These are phyloP conservation scores for Babylonia areolata DNA, from an alignment of 1,140 invertebrate genomes.

Conservation along the genomic window DNA sequence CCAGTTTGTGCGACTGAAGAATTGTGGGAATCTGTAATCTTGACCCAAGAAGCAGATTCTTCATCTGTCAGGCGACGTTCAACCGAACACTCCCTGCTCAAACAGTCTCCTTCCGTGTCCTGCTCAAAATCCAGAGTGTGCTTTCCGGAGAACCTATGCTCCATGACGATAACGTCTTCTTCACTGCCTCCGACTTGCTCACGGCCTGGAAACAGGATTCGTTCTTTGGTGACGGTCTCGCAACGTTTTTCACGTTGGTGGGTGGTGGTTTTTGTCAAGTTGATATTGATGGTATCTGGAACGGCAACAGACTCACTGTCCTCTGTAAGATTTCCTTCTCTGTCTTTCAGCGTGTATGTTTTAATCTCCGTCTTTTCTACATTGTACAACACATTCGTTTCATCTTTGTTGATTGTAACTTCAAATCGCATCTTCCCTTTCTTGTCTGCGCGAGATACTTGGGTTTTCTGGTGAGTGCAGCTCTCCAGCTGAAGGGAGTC, in stretches of 20 bases:
- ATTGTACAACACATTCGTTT: slow-evolving; percentile 66
- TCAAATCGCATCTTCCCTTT: slow-evolving; percentile 53
- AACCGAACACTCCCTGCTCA: slow-evolving; percentile 44
- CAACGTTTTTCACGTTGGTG: slow-evolving; percentile 50
- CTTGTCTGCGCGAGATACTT: background rate
- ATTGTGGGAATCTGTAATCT: background rate
- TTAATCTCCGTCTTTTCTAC: slow-evolving; percentile 66
- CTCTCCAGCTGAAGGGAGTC: background rate
- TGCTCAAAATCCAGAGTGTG: slow-evolving; percentile 37
- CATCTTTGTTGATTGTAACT: slow-evolving; percentile 65
- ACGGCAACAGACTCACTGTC: slow-evolving; percentile 40
- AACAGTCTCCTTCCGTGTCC: slow-evolving; percentile 36
- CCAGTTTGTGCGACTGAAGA: background rate
- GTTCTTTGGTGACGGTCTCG: slow-evolving; percentile 44
- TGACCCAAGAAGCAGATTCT: slow-evolving; percentile 27
- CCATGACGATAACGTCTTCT: slow-evolving; percentile 40
- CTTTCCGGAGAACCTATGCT: slow-evolving; percentile 14
- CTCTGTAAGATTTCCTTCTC: slow-evolving; percentile 25
- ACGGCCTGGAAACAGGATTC: slow-evolving; percentile 43
- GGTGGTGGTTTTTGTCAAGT: slow-evolving; percentile 56
- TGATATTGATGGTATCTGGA: slow-evolving; percentile 64
- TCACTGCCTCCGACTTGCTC: background rate
- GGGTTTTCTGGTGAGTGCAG: slow-evolving; percentile 1
- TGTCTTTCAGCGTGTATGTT: slow-evolving; percentile 56
- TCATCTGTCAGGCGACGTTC: slow-evolving; percentile 47